Conservation (phyloP, 2,797 vertebrate species). For the Champsocephalus gunnari region DNA sequence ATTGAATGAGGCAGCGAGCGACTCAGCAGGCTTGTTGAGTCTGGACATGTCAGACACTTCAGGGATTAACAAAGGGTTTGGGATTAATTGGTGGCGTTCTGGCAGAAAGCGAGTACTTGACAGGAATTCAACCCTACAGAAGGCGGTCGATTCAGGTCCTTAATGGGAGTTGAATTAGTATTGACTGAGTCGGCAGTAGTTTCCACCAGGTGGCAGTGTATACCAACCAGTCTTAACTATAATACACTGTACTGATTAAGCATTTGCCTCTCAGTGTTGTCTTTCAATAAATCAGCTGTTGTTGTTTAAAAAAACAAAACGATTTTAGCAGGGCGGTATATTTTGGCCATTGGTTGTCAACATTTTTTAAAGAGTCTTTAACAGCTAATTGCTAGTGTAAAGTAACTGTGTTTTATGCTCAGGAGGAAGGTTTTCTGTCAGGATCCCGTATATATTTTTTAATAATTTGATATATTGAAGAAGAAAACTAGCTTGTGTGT, state of each 20-base stretch:
- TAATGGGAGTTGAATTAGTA: background rate
- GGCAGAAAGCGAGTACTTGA: background rate
- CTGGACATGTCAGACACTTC: background rate
- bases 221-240: slow-evolving; percentile 8
- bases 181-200: background rate
- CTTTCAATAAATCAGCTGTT: too few species aligned
- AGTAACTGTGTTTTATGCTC: background rate
- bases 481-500: background rate
- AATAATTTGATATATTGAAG: background rate
- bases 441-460: too few species aligned
- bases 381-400: background rate
- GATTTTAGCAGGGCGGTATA: background rate
- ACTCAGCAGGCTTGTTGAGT: background rate
- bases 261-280: background rate
- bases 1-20: background rate
- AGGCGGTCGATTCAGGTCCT: background rate
- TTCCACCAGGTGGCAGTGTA: slow-evolving; percentile 65
- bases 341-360: background rate
- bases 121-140: background rate
- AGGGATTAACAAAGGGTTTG: background rate
- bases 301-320: too few species aligned
- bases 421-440: background rate
- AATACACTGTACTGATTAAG: background rate
- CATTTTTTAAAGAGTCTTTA: background rate
- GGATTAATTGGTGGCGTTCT: background rate